These are phyloP conservation scores for Monochamus alternatus DNA, from an alignment of 2,888 invertebrate species.

Conservation along the genomic window DNA sequence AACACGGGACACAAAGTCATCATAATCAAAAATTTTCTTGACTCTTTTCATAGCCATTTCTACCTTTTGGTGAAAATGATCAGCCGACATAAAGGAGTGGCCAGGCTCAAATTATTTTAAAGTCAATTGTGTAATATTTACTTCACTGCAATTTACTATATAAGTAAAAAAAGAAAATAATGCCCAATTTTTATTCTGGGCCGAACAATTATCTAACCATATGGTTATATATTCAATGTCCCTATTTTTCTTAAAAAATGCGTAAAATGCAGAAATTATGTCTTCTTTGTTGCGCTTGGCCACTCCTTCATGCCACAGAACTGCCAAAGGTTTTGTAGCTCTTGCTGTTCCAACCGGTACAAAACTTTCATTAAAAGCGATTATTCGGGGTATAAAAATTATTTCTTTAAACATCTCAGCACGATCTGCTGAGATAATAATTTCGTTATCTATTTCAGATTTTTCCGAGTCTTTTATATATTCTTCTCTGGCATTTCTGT, in stretches of 20 bases:
- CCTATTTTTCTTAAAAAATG: constrained; percentile 32
- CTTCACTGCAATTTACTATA: constrained; percentile 27
- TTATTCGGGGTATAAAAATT: constrained; percentile 28
- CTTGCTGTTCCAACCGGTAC: constrained; percentile 7
- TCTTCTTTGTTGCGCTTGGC: constrained; percentile 50
- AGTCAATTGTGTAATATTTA: constrained; percentile 10
- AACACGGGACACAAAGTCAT: constrained; percentile 3
- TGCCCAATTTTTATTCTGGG: too few species aligned
- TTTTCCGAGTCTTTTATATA: constrained; percentile 15
- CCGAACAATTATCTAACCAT: too few species aligned
- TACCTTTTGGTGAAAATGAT: constrained; percentile 9
- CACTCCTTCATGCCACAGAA: constrained; percentile 57
- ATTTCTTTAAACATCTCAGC: constrained; percentile 28
- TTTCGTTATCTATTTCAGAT: constrained; percentile 13
- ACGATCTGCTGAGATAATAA: constrained; percentile 20
- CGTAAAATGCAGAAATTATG: constrained; percentile 21
- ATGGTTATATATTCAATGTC: constrained; percentile 23
- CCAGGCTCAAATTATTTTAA: constrained; percentile 3
- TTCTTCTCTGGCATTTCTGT: background rate
- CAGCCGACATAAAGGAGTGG: constrained; percentile 10
- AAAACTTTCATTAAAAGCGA: constrained; percentile 29
- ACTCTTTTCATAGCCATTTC: background rate
- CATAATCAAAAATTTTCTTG: constrained; percentile 7
- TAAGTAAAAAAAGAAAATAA: constrained; percentile 24
- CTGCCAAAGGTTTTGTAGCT: constrained; percentile 40